Evolutionary conservation across 2,797 vertebrate species (phyloP), one percentile per base, ranked within the genome.

Genomic region (Pygocentrus nattereri): DNA sequence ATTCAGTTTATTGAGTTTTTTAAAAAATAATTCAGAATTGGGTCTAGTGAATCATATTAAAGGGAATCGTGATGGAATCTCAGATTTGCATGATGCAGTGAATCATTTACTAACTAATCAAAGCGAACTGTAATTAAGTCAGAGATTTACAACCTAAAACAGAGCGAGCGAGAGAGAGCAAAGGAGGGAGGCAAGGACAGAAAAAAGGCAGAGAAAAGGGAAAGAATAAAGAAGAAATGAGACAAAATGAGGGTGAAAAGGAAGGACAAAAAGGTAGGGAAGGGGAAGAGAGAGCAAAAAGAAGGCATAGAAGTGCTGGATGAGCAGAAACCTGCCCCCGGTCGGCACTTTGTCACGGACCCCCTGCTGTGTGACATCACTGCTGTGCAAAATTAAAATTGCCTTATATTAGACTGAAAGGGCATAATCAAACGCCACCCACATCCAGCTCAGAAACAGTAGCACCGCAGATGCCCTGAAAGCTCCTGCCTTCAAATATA

Each of bases 381-480:
- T 73, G 81, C 80, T 81, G 72, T 70, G 74, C 74, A 61, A 88
- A 84, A 86, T 82, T 76, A 86, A 89, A 75, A 82, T 47, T 77
- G 74, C 44, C 70, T 64, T 19, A 49, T 34, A 74, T 78, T 34
- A 81, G 74, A 47, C 68, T 70, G 74, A 82, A 80, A 76, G 52
- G 44, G 58, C 58, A 47, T 73, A 79, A 83, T 84, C 78, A 62
- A 47, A 75, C 47, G 56, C 31, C 65, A 68, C 31, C 76, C 76
- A 58, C 54, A 69, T 34, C 58, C 15, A 5, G 61, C 61, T 31
- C 50, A 6, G 44, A 78, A 71, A 54, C 78, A 73, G 64, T 59
- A 18, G 54, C 31, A 41, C 19, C 49, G 10, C 58, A 59, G n/a
- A 19, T 59, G 31, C 59, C 61, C 81, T 25, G 67, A 49, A 79